Evolutionary conservation across 2,888 invertebrate genomes (phyloP).

Genomic region (Hypolimnas misippus): DNA sequence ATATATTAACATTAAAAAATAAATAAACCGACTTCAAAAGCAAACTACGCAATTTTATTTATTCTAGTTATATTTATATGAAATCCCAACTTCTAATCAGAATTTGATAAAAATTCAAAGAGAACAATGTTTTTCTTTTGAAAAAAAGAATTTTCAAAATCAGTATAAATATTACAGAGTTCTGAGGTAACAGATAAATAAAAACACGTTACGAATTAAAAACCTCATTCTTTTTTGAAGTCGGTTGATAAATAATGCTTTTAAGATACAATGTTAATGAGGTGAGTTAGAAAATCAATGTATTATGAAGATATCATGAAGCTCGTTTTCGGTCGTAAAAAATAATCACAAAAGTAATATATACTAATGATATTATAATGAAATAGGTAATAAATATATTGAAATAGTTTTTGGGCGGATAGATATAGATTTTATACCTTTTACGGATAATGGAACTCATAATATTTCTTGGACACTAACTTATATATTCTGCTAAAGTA

Average conservation of each 20-base stretch:
- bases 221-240: too few relatives aligned
- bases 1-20: too few relatives aligned
- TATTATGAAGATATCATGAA: conserved; percentile 14
- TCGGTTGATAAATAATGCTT: not conserved
- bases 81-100: too few relatives aligned
- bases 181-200: too few relatives aligned
- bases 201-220: too few relatives aligned
- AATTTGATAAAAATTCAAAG: too few relatives aligned
- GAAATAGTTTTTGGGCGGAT: not conserved
- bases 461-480: not conserved
- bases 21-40: too few relatives aligned
- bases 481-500: not conserved
- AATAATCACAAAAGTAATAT: conserved; percentile 9
- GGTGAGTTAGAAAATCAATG: conserved; percentile 5
- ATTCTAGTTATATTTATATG: too few relatives aligned
- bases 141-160: too few relatives aligned
- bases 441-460: not conserved
- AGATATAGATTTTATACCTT: not conserved
- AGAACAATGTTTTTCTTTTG: too few relatives aligned
- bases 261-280: conserved; percentile 15
- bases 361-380: conserved; percentile 8
- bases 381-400: conserved; percentile 8
- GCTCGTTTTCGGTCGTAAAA: conserved; percentile 18
- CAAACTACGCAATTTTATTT: too few relatives aligned
- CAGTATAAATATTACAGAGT: too few relatives aligned